A percentile compares a stretch with the other conserved stretches of the same genome.
Evolutionary conservation across 1,140 invertebrate genomes (phyloP).

Genomic region (Drosophila bocki): DNA sequence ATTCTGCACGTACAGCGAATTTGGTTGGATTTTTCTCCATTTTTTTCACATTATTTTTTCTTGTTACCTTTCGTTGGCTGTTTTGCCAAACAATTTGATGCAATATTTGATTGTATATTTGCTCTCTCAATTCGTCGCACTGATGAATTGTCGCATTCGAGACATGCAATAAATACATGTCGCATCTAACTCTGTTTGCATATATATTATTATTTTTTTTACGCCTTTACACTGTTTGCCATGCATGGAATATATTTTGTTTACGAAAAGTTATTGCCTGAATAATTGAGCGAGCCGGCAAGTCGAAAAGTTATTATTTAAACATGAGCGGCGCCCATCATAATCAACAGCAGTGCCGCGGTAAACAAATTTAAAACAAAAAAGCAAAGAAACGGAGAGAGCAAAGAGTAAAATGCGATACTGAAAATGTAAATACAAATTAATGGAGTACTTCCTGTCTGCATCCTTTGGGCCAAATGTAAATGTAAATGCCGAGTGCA

Average conservation of each 20-base stretch:
- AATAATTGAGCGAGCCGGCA: constrained; percentile 55
- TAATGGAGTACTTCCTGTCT: constrained; percentile 66
- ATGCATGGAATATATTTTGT: constrained; percentile 80
- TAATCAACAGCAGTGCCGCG: constrained; percentile 26
- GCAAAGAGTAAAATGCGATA: constrained; percentile 34
- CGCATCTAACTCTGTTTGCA: constrained; percentile 11
- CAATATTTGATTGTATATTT: constrained; percentile 75
- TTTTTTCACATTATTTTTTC: constrained; percentile 4
- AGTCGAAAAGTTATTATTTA: constrained; percentile 55
- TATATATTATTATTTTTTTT: constrained; percentile 4
- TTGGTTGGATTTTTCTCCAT: constrained; percentile 31
- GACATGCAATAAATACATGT: constrained; percentile 22
- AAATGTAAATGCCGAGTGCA: constrained; percentile 44
- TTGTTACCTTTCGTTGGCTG: constrained; percentile 3
- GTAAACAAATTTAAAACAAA: constrained; percentile 13
- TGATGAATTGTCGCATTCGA: constrained; percentile 39
- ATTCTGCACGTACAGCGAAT: constrained; percentile 43
- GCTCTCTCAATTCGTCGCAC: constrained; percentile 52
- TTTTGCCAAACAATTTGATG: constrained; percentile 57
- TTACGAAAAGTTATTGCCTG: constrained; percentile 60
- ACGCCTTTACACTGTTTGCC: constrained; percentile 43
- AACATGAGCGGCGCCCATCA: constrained; percentile 51
- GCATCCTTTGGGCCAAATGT: constrained; percentile 42
- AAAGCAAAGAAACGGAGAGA: not conserved
- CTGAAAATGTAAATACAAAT: constrained; percentile 64